Conservation (phyloP, 2,797 vertebrate species). For the Liasis olivaceus region DNA sequence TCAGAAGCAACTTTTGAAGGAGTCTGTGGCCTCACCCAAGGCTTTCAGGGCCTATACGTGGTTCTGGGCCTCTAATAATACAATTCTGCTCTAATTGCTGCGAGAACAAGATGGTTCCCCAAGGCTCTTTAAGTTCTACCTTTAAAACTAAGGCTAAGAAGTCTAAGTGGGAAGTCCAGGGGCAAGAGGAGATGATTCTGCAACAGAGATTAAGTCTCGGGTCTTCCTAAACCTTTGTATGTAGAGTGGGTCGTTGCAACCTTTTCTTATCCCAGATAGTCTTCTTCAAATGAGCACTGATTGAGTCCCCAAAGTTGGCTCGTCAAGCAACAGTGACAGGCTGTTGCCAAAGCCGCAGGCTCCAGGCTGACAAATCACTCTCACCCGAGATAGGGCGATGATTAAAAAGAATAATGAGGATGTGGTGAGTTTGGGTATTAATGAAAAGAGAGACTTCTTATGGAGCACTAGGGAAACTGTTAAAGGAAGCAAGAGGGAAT, state of each 20-base stretch:
- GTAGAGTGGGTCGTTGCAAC: neutral
- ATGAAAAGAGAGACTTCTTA: slow-evolving; percentile 11
- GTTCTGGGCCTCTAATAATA: too few species aligned
- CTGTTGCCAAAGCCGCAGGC: neutral
- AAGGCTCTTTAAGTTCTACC: neutral
- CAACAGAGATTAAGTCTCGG: neutral
- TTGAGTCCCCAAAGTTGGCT: neutral
- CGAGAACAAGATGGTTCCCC: neutral
- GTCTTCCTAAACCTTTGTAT: neutral
- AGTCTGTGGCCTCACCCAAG: too few species aligned
- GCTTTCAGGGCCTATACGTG: too few species aligned
- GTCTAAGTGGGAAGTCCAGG: neutral
- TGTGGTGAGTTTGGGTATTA: neutral
- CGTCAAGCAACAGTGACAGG: neutral
- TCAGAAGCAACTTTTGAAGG: too few species aligned
- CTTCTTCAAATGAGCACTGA: neutral
- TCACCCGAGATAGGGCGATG: slow-evolving; percentile 2
- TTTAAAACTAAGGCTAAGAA: neutral
- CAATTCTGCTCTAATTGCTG: too few species aligned
- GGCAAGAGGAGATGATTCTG: neutral
- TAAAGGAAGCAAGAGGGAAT: neutral
- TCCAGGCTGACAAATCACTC: neutral
- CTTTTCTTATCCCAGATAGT: accelerated
- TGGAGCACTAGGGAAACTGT: neutral
- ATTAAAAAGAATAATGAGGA: slow-evolving; percentile 34